A percentile compares a stretch with the other conserved stretches of the same genome.
phyloP scores from a whole-genome alignment of 2,888 invertebrate genomes.

The Pecten maximus region DNA sequence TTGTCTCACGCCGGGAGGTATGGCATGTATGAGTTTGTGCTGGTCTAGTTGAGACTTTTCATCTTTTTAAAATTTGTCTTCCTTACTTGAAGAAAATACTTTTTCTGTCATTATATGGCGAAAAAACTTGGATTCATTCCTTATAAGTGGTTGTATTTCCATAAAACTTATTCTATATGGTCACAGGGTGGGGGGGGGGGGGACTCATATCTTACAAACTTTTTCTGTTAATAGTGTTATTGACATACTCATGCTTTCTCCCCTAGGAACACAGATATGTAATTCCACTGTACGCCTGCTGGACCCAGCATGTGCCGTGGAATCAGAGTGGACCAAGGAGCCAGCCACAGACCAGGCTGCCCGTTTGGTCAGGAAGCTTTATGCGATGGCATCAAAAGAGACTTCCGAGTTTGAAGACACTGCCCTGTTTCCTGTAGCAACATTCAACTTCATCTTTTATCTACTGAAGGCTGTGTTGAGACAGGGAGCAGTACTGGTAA shows the following conservation, averaged over 20 bases:
- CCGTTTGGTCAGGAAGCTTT: constrained; percentile 87
- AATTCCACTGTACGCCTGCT: constrained; percentile 89
- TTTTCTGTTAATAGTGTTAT: not conserved
- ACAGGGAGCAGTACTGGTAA: constrained; percentile 67
- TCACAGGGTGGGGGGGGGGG: no score
- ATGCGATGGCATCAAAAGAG: constrained; percentile 54
- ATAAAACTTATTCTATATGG: not conserved
- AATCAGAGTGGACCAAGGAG: constrained; percentile 90
- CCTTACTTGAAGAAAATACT: no score
- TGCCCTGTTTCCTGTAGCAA: constrained; percentile 86
- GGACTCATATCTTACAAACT: not conserved
- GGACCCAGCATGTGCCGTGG: constrained; percentile 91
- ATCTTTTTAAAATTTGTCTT: no score
- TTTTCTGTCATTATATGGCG: no score
- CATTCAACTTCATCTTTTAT: constrained; percentile 92
- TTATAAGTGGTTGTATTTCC: no score
- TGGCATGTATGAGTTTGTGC: no score
- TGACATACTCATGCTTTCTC: constrained; percentile 4
- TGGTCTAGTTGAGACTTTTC: no score
- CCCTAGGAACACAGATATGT: constrained; percentile 86
- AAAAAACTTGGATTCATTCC: no score
- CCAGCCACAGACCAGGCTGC: constrained; percentile 86
- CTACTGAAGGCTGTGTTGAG: constrained; percentile 85
- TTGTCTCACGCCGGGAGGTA: no score
- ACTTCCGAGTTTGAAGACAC: constrained; percentile 50